phyloP scores from a whole-genome alignment of 2,797 vertebrate genomes.

The Pelochelys cantorii region DNA sequence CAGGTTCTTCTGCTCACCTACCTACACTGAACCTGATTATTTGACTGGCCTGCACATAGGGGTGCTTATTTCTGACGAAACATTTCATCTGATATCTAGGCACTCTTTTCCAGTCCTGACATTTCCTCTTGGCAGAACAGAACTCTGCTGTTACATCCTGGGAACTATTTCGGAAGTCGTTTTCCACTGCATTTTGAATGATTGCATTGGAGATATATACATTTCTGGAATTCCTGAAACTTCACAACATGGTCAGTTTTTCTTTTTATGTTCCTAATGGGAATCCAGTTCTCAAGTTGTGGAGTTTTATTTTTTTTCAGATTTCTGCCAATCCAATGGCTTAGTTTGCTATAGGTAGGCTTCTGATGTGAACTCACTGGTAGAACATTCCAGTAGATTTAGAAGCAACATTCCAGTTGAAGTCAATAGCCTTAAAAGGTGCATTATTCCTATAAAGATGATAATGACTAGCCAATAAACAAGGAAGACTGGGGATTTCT shows the following conservation, averaged over 20 bases:
- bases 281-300: background rate
- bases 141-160: constrained; percentile 45
- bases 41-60: constrained; percentile 36
- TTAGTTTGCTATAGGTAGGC: background rate
- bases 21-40: background rate
- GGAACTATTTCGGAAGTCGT: constrained; percentile 42
- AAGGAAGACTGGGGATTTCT: background rate
- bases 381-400: background rate
- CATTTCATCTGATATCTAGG: constrained; percentile 22
- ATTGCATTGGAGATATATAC: background rate
- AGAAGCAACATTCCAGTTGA: constrained; percentile 20
- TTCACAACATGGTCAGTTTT: constrained; percentile 14
- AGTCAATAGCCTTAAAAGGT: constrained; percentile 36
- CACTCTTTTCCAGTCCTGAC: constrained; percentile 58
- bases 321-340: background rate
- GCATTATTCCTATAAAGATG: background rate
- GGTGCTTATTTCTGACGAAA: constrained; percentile 55
- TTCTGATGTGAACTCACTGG: constrained; percentile 19
- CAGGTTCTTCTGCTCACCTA: background rate
- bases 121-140: constrained; percentile 46
- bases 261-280: background rate
- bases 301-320: constrained; percentile 33
- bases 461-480: background rate
- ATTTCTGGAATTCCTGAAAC: constrained; percentile 52
- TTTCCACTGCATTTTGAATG: background rate